Evolutionary conservation across 37 sponge, comb jelly and placozoan species (phyloP).

Genomic region (Theonella swinhoei): DNA sequence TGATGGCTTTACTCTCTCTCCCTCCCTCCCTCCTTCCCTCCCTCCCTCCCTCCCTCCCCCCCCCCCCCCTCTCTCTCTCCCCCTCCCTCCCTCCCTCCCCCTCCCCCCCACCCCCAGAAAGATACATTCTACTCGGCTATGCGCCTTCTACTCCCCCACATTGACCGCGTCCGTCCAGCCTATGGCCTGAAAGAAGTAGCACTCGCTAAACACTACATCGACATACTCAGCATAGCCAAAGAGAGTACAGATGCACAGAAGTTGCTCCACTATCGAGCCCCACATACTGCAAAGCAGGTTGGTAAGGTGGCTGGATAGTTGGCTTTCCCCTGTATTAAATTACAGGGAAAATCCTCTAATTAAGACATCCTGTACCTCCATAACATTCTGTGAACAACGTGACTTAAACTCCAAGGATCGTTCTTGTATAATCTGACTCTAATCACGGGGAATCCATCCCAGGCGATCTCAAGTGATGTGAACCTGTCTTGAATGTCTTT

Average conservation of each 20-base stretch:
- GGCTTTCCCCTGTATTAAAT: too few relatives aligned
- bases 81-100: constrained; percentile 3
- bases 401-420: too few relatives aligned
- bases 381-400: too few relatives aligned
- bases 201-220: constrained; percentile 96
- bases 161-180: constrained; percentile 78
- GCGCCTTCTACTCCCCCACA: constrained; percentile 84
- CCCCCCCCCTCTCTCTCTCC: background rate
- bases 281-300: constrained; percentile 76
- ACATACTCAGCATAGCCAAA: constrained; percentile 87
- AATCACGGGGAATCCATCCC: too few relatives aligned
- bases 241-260: constrained; percentile 92
- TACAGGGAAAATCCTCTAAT: too few relatives aligned
- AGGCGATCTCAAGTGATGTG: too few relatives aligned
- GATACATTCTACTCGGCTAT: constrained; percentile 73
- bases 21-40: background rate
- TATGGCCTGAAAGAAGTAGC: constrained; percentile 93
- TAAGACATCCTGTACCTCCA: too few relatives aligned
- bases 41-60: constrained; percentile 1
- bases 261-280: constrained; percentile 90
- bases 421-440: too few relatives aligned
- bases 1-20: background rate
- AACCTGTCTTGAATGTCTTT: too few relatives aligned
- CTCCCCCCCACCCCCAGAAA: background rate
- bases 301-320: too few relatives aligned